phyloP scores from a whole-genome alignment of 2,797 vertebrate species.

The Acestrorhynchus altus region DNA sequence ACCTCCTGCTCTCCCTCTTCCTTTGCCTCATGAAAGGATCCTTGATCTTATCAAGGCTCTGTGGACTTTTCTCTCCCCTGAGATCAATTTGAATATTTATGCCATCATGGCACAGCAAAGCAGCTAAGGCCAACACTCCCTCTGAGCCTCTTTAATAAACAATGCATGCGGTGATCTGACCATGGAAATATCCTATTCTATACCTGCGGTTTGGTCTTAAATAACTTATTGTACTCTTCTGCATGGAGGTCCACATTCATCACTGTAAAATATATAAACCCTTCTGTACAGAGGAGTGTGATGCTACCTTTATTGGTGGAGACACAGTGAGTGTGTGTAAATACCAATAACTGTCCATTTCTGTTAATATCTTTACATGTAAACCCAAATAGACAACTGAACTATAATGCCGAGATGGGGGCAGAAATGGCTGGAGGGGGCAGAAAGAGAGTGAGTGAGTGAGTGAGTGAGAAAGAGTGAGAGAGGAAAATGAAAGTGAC shows the following conservation, averaged over 20 bases:
- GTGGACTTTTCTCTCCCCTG: slow-evolving; percentile 26
- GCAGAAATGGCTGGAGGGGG: neutral
- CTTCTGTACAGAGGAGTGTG: neutral
- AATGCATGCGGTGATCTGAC: slow-evolving; percentile 27
- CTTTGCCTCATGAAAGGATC: slow-evolving; percentile 5
- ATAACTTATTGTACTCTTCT: neutral
- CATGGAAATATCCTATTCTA: neutral
- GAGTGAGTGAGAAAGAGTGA: neutral
- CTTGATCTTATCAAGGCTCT: slow-evolving; percentile 65
- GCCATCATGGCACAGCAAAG: slow-evolving; percentile 20
- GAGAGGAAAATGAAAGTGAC: slow-evolving; percentile 25
- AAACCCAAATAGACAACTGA: too few species aligned
- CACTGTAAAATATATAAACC: neutral
- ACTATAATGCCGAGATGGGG: too few species aligned
- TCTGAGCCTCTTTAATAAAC: slow-evolving; percentile 54
- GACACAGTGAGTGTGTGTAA: too few species aligned
- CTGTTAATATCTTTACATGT: too few species aligned
- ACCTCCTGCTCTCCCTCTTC: slow-evolving; percentile 51
- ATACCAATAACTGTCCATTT: too few species aligned
- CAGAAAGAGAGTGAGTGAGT: neutral
- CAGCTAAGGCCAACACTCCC: slow-evolving; percentile 35
- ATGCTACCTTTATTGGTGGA: too few species aligned
- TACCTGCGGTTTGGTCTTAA: slow-evolving; percentile 4
- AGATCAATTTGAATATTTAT: slow-evolving; percentile 74
- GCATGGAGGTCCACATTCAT: neutral